phyloP scores from a whole-genome alignment of 2,888 invertebrate genomes.

The Drosophila sordidula region DNA sequence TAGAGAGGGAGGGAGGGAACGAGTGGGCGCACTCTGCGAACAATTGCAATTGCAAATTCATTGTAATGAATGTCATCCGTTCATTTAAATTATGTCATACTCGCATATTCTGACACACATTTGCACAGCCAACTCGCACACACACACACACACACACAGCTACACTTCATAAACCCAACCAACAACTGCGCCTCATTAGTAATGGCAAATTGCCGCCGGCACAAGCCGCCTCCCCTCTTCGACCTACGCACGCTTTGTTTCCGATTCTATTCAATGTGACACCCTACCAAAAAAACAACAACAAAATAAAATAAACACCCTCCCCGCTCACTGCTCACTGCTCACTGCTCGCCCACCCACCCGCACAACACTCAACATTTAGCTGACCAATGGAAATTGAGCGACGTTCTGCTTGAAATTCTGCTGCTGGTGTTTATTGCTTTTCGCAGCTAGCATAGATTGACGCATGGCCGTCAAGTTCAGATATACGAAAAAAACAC shows the following conservation, averaged over 20 bases:
- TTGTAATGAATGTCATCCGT: conserved; percentile 82
- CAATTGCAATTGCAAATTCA: conserved; percentile 64
- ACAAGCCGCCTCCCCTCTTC: conserved; percentile 1
- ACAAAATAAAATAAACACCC: not conserved
- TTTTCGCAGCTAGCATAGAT: conserved; percentile 19
- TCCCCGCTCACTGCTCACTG: too few species aligned
- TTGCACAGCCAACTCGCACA: conserved; percentile 39
- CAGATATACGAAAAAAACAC: not conserved
- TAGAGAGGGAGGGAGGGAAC: not conserved
- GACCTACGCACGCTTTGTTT: conserved; percentile 57
- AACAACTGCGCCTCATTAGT: conserved; percentile 72
- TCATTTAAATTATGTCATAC: conserved; percentile 80
- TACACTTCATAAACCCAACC: conserved; percentile 28
- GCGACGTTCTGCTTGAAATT: conserved; percentile 29
- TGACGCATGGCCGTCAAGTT: conserved; percentile 7
- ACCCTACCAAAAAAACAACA: conserved; percentile 35
- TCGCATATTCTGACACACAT: conserved; percentile 57
- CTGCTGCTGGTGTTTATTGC: conserved; percentile 17
- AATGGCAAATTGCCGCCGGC: conserved; percentile 42
- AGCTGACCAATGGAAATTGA: conserved; percentile 56
- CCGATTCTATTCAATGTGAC: conserved; percentile 48
- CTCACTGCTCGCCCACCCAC: not conserved
- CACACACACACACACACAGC: conserved; percentile 4
- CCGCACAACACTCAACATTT: conserved; percentile 12
- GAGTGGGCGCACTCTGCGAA: conserved; percentile 10